A percentile compares a stretch with the other conserved stretches of the same genome.
Conservation (phyloP, 2,888 invertebrate species). For the Mimachlamys varia region DNA sequence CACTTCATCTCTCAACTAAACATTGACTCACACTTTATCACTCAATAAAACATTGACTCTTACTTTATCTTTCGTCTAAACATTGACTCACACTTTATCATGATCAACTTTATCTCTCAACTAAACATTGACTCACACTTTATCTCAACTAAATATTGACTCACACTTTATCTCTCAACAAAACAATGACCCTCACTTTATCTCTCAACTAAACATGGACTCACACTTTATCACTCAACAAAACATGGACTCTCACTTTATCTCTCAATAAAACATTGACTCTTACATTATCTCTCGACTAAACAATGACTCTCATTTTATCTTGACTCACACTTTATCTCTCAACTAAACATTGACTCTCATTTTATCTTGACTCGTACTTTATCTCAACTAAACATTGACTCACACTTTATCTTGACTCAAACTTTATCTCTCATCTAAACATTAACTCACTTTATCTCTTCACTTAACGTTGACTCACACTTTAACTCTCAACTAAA, state of each 20-base stretch:
- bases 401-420: not conserved
- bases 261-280: not conserved
- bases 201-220: not conserved
- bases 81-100: not conserved
- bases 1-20: not conserved
- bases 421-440: not conserved
- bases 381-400: not conserved
- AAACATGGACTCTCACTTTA: not conserved
- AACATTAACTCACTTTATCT: conserved; percentile 1
- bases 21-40: not conserved
- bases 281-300: not conserved
- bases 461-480: not conserved
- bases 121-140: conserved; percentile 8
- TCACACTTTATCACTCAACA: not conserved
- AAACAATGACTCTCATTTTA: not conserved
- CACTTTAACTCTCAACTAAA: not conserved
- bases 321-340: too few relatives aligned
- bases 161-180: not conserved
- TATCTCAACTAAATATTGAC: not conserved
- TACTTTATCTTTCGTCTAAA: not conserved
- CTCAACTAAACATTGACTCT: not conserved
- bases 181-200: not conserved
- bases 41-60: not conserved
- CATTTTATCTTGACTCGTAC: not conserved
- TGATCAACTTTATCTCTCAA: not conserved